These are phyloP conservation scores for Myotis yumanensis DNA, from an alignment of 2,113 vertebrate species.

Conservation along the genomic window DNA sequence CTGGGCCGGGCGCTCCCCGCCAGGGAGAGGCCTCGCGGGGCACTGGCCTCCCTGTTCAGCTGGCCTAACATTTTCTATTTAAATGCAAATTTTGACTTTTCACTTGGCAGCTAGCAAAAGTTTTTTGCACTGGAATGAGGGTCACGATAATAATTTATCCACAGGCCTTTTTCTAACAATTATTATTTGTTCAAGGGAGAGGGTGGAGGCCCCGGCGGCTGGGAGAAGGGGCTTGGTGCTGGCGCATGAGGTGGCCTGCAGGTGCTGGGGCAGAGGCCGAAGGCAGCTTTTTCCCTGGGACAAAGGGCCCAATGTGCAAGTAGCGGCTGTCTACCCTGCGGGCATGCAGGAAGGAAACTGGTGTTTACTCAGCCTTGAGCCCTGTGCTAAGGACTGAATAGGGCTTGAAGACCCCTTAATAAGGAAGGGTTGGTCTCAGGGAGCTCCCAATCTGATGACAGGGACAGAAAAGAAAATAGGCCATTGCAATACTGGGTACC, in stretches of 20 bases:
- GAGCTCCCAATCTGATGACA: background rate
- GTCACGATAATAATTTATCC: constrained; percentile 87
- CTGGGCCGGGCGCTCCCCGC: background rate
- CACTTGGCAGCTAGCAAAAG: constrained; percentile 80
- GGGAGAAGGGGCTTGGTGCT: background rate
- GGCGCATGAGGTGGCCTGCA: background rate
- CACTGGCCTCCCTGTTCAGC: background rate
- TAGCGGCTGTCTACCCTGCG: background rate
- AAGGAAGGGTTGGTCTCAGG: background rate
- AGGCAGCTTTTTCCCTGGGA: background rate
- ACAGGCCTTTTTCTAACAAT: constrained; percentile 77
- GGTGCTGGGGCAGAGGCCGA: background rate
- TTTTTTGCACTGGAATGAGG: constrained; percentile 81
- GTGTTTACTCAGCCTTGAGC: background rate
- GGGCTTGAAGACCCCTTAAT: background rate
- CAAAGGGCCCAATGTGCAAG: background rate
- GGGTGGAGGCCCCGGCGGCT: constrained; percentile 27
- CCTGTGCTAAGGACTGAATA: background rate
- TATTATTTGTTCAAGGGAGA: constrained; percentile 79
- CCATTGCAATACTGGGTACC: accelerated
- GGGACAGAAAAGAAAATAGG: background rate
- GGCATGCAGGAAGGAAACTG: background rate
- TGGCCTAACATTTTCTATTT: constrained; percentile 82
- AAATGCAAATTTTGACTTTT: constrained; percentile 91
- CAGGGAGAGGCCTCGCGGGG: constrained; percentile 44